Base-by-base conservation (phyloP, 2,888 invertebrate genomes). In the Pheosia tremula region DNA sequence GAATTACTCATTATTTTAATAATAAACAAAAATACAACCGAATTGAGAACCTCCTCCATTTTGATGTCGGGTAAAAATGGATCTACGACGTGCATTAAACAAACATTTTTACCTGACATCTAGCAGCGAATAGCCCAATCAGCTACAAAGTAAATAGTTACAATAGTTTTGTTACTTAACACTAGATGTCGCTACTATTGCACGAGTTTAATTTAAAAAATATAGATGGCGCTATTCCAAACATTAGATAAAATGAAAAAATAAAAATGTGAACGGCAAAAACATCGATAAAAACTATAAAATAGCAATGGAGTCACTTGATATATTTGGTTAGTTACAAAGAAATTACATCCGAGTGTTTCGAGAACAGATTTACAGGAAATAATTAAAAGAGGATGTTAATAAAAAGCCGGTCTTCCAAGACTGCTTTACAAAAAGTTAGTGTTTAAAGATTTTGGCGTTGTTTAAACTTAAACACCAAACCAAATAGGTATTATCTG, bases 171-270 rank as follows among this genome's bases (percentile, higher is more conserved):
- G 7, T 50, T 62, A 59, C 13, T 62, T 0, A n/a, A 57, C 47
- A 24, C 50, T 38, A 67, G 69, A 59, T 64, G 68, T 58, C 68
- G 24, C 7, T 43, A 37, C 8, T 59, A 0, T 13, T 13, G 1
- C 24, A 24, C 4, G 7, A 59, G 7, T 67, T 60, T 8, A 0
- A 4, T 9, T 0, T n/a, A 0, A 37, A 58, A 6, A 4, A 0
- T 4, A 47, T n/a, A 61, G 68, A 67, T 61, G 66, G 58, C 64
- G 58, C 11, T 24, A 47, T 47, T 47, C 5, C 5, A 1, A 47
- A 47, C 43, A 9, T 47, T 6, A n/a, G 0, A n/a, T 47, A 47
- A 11, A 47, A 47, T n/a, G 3, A 3, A 41, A 3, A 5, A 41
- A 8, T 1, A 41, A 41, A 41, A 41, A 41, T 41, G 8, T 41